Evolutionary conservation across 2,113 vertebrate species (phyloP).

Genomic region (Nothoprocta perdicaria): DNA sequence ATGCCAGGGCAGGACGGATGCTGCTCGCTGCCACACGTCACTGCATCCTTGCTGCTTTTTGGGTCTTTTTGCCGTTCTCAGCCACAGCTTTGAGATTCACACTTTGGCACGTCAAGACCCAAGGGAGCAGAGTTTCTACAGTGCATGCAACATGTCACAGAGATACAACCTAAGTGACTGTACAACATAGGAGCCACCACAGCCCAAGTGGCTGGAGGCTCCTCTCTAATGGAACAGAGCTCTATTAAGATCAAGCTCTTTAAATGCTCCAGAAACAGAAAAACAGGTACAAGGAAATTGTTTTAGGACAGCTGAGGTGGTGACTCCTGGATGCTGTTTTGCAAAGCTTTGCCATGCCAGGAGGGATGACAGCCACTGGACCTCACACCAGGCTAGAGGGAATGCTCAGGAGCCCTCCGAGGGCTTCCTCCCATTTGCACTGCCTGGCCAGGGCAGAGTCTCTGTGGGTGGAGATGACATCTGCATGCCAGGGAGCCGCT

Average conservation of each 20-base stretch:
- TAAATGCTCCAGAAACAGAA: neutral
- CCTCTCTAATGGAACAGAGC: neutral
- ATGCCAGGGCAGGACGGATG: neutral
- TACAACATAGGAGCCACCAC: neutral
- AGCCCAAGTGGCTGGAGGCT: neutral
- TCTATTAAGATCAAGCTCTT: neutral
- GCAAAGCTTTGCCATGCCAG: neutral
- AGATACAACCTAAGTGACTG: neutral
- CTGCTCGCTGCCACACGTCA: neutral
- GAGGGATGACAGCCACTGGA: neutral
- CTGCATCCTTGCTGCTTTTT: neutral
- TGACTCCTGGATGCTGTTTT: neutral
- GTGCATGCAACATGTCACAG: accelerated
- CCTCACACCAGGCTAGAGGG: neutral
- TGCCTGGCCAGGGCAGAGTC: neutral
- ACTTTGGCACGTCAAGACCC: neutral
- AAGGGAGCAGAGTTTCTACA: neutral
- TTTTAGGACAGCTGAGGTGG: neutral
- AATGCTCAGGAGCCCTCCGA: neutral
- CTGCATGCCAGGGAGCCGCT: neutral
- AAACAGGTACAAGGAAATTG: neutral
- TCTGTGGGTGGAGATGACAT: neutral
- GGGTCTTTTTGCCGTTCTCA: neutral
- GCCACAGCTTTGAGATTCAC: neutral
- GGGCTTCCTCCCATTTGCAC: neutral